A percentile compares a stretch with the other conserved stretches of the same genome.
These are phyloP conservation scores for Allolobophora icterica DNA, from an alignment of 2,888 invertebrate species.

Conservation along the genomic window DNA sequence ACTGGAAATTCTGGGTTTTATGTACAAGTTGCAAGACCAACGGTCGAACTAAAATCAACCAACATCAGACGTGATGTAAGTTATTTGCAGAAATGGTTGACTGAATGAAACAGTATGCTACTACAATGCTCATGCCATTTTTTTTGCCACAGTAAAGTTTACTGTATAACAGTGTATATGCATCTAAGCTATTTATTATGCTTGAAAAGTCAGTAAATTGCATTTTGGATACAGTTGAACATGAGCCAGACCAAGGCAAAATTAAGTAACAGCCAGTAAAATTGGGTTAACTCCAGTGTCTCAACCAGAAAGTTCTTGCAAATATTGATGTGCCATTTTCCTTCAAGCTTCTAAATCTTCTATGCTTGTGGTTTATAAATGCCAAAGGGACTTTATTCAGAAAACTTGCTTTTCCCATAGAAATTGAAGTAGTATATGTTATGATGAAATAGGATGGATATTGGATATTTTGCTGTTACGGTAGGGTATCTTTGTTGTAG, in stretches of 20 bases:
- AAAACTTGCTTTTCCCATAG: background rate
- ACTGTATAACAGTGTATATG: background rate
- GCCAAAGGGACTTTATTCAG: background rate
- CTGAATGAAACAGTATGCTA: background rate
- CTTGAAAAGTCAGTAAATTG: slow-evolving; percentile 4
- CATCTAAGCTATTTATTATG: background rate
- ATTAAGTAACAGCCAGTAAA: background rate
- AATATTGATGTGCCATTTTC: background rate
- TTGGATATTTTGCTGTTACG: too few relatives aligned
- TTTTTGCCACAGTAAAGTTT: background rate
- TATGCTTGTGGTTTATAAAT: background rate
- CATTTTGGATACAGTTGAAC: background rate
- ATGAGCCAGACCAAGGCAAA: background rate
- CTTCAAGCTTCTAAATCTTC: background rate
- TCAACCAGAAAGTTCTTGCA: background rate
- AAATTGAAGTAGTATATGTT: slow-evolving; percentile 8
- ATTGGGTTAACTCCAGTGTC: background rate
- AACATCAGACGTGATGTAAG: background rate
- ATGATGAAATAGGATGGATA: background rate
- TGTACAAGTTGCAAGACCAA: background rate
- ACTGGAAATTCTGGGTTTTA: background rate
- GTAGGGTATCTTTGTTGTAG: background rate
- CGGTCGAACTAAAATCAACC: background rate
- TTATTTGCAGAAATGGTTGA: background rate
- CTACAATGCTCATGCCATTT: background rate